These are phyloP conservation scores for Periphyllus acericola DNA, from an alignment of 2,888 invertebrate genomes.

Conservation along the genomic window DNA sequence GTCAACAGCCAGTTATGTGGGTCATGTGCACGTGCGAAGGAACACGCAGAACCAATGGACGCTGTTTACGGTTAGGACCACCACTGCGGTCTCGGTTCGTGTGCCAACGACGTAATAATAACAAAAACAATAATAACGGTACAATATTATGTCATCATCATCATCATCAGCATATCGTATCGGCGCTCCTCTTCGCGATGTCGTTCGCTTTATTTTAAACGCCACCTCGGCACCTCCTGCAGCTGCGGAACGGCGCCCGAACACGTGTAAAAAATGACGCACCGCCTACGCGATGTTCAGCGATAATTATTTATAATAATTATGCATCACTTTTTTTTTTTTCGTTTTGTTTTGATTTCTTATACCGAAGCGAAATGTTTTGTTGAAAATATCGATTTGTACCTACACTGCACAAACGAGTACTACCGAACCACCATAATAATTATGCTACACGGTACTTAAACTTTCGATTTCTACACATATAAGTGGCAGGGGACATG, in stretches of 20 bases:
- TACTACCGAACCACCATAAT: too few species aligned
- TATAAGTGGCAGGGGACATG: too few species aligned
- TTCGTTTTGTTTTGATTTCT: neutral
- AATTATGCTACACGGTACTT: too few species aligned
- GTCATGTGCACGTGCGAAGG: constrained; percentile 48
- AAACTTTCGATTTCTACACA: too few species aligned
- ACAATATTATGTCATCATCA: neutral
- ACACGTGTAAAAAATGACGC: neutral
- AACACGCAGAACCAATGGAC: neutral
- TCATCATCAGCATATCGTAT: too few species aligned
- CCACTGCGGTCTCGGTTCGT: neutral
- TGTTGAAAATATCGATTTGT: neutral
- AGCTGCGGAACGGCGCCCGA: constrained; percentile 20
- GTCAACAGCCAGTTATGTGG: constrained; percentile 27
- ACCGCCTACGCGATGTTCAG: neutral
- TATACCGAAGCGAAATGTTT: neutral
- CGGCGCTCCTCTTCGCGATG: neutral
- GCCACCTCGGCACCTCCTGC: neutral
- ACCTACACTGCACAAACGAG: too few species aligned
- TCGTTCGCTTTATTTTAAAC: constrained; percentile 21
- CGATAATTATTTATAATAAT: too few species aligned
- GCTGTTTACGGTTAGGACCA: neutral
- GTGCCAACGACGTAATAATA: constrained; percentile 18
- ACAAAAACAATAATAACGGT: too few species aligned
- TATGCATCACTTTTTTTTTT: too few species aligned